Evolutionary conservation across 2,888 invertebrate genomes (phyloP).

Genomic region (Dynastes grantii): DNA sequence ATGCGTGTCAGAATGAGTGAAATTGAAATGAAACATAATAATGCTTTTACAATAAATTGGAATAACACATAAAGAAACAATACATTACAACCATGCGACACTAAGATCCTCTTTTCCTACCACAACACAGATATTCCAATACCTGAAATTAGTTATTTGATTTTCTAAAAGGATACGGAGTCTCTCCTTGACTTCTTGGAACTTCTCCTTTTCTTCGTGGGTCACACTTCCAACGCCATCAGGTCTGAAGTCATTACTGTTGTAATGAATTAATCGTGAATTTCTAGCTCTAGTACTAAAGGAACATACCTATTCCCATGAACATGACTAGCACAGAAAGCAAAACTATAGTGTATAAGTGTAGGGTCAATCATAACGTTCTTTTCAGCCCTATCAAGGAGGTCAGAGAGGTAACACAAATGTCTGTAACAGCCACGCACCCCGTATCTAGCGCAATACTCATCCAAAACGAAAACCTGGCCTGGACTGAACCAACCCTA

Average conservation of each 20-base stretch:
- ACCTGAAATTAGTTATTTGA: slow-evolving; percentile 99
- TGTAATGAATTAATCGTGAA: slow-evolving; percentile 69
- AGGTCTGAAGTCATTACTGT: slow-evolving; percentile 80
- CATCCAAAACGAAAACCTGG: slow-evolving; percentile 98
- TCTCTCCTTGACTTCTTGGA: slow-evolving; percentile 97
- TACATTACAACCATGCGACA: too few species aligned
- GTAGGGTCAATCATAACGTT: slow-evolving; percentile 97
- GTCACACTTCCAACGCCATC: slow-evolving; percentile 99
- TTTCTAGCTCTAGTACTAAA: slow-evolving; percentile 62
- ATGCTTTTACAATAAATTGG: too few species aligned
- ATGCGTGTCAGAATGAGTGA: too few species aligned
- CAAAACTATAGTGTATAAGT: slow-evolving; percentile 98
- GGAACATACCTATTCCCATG: slow-evolving; percentile 94
- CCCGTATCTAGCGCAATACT: slow-evolving; percentile 98
- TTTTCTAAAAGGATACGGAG: slow-evolving; percentile 93
- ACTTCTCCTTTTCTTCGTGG: slow-evolving; percentile 97
- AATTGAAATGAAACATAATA: too few species aligned
- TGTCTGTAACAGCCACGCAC: slow-evolving; percentile 98
- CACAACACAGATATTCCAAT: slow-evolving; percentile 56
- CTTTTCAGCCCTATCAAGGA: slow-evolving; percentile 95
- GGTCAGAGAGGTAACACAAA: slow-evolving; percentile 94
- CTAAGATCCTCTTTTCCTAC: too few species aligned
- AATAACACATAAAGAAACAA: too few species aligned
- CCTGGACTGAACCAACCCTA: slow-evolving; percentile 99
- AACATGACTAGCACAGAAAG: slow-evolving; percentile 99